phyloP scores from a whole-genome alignment of 2,888 invertebrate species.

The Malacosoma neustria region DNA sequence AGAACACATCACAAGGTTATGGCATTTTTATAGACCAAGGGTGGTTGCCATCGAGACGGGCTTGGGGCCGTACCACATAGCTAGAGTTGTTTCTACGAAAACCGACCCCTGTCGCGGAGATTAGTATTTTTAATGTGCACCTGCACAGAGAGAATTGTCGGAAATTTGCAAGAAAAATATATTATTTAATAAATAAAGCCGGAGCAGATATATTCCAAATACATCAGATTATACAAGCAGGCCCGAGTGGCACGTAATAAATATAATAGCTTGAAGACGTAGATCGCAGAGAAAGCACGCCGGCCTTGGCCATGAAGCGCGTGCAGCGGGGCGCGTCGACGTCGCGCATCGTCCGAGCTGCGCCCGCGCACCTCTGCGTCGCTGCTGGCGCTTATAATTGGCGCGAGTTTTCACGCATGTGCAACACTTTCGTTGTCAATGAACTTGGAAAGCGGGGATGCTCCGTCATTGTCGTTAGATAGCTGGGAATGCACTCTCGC shows the following conservation, averaged over 20 bases:
- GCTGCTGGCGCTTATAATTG: slow-evolving; percentile 35
- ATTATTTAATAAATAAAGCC: too few species aligned
- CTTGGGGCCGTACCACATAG: too few species aligned
- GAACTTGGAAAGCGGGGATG: slow-evolving; percentile 73
- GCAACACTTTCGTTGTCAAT: slow-evolving; percentile 70
- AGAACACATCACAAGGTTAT: too few species aligned
- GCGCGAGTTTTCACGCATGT: slow-evolving; percentile 65
- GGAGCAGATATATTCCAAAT: slow-evolving; percentile 48
- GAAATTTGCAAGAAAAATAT: too few species aligned
- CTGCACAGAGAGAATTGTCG: too few species aligned
- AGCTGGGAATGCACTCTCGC: slow-evolving; percentile 70
- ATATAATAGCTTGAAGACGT: slow-evolving; percentile 35
- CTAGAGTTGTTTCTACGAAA: too few species aligned
- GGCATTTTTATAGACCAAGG: too few species aligned
- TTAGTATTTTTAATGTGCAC: too few species aligned
- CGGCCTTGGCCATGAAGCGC: slow-evolving; percentile 68
- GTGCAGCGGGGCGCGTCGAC: slow-evolving; percentile 31
- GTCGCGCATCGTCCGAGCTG: slow-evolving; percentile 23
- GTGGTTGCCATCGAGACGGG: too few species aligned
- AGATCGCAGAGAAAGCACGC: slow-evolving; percentile 58
- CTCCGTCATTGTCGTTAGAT: slow-evolving; percentile 65
- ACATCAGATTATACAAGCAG: slow-evolving; percentile 50
- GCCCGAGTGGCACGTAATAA: slow-evolving; percentile 39
- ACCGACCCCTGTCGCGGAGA: too few species aligned
- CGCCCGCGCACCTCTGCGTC: slow-evolving; percentile 16